Base-by-base conservation (phyloP, 1,140 invertebrate species). In the Melipona quadrifasciata region DNA sequence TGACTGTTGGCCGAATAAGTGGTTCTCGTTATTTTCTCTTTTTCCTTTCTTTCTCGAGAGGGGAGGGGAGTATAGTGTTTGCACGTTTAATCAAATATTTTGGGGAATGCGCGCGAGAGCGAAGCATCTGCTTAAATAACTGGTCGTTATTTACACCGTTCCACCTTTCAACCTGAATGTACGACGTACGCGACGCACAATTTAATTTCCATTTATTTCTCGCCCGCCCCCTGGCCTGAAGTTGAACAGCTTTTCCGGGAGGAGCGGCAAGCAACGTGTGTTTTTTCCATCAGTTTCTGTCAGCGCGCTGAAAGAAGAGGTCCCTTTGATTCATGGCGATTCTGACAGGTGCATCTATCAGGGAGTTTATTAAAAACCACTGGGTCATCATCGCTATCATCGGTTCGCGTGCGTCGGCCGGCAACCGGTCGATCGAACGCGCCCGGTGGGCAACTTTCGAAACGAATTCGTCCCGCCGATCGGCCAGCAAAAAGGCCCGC, bases 391-490 rank as follows among this genome's bases (percentile, higher is more conserved):
- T 47, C 51, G 34, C 19, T 39, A 78, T 51, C 65, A 31, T 57
- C 61, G 61, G 53, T 53, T 76, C 31, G 27, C 51, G 31, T 27
- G 19, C 39, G 27, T 21, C 17, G 4, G 12, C 2, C 19, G 6
- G 5, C 5, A 6, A 68, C 70, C 1, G 53, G 24, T 55, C 31
- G 34, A 83, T 83, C 74, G 65, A 53, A 51, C n/a, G 27, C 39
- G 34, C 21, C 65, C 27, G 55, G 24, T 51, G 65, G 11, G 78
- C 75, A 39, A 39, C 65, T 53, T 78, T 78, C 65, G 31, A 61
- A 78, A 70, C 65, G 65, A 78, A 83, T 78, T 78, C 74, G 74
- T 78, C 39, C 39, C 55, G 58, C 31, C 31, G 31, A 47, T 53
- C 27, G 65, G 4, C 21, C 21, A 31, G 31, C 31, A 31, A 34